Evolutionary conservation across 1,140 invertebrate species (phyloP).

Genomic region (Daktulosphaira vitifoliae): DNA sequence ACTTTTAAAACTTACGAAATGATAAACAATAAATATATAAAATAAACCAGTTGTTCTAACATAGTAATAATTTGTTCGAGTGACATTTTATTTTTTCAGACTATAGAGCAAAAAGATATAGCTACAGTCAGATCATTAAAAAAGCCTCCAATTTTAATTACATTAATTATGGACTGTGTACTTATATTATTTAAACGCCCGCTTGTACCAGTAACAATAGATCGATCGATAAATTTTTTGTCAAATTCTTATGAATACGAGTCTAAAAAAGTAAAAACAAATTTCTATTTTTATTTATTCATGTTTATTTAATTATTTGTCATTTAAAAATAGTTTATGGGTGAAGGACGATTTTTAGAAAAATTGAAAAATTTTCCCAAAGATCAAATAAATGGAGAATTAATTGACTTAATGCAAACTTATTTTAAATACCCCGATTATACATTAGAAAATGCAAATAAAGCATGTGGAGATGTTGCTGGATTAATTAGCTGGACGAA

Average conservation of each 20-base stretch:
- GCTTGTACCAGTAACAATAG: slow-evolving; percentile 67
- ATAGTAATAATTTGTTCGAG: too few relatives aligned
- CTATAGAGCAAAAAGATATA: slow-evolving; percentile 93
- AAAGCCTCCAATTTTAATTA: slow-evolving; percentile 89
- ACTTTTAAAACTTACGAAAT: too few relatives aligned
- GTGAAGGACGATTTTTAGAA: slow-evolving; percentile 80
- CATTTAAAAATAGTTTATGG: slow-evolving; percentile 59
- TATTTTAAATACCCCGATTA: slow-evolving; percentile 78
- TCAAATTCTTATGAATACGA: slow-evolving; percentile 93
- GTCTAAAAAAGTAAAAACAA: slow-evolving; percentile 68
- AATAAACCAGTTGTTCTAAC: too few relatives aligned
- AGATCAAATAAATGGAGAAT: slow-evolving; percentile 71
- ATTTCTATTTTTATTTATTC: background rate
- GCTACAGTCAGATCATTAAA: slow-evolving; percentile 90
- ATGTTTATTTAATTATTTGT: too few relatives aligned
- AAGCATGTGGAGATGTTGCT: slow-evolving; percentile 80
- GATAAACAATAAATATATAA: too few relatives aligned
- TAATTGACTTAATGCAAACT: slow-evolving; percentile 74
- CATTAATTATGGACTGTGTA: slow-evolving; percentile 96
- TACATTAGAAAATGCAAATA: slow-evolving; percentile 75
- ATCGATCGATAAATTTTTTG: slow-evolving; percentile 71
- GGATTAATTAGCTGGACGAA: slow-evolving; percentile 88
- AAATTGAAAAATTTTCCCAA: slow-evolving; percentile 82
- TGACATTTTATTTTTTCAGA: slow-evolving; percentile 53
- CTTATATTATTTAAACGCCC: slow-evolving; percentile 84